Conservation (phyloP, 2,888 invertebrate species). For the Amiota minor region DNA sequence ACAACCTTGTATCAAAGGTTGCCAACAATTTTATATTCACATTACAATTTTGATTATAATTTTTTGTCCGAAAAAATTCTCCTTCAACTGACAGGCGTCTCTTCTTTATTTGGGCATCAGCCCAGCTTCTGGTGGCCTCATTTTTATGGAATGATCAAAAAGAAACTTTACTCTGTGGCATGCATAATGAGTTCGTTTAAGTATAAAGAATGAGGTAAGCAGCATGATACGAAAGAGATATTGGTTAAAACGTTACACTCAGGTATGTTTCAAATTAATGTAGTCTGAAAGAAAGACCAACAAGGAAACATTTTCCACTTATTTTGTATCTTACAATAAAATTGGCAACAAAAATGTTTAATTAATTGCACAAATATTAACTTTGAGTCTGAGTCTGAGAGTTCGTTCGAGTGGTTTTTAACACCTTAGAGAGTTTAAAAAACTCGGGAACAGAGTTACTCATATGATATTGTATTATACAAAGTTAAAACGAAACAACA, state of each 20-base stretch:
- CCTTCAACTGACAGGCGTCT: neutral
- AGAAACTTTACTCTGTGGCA: neutral
- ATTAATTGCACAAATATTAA: neutral
- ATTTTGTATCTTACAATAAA: neutral
- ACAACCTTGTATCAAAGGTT: neutral
- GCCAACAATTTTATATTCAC: too few relatives aligned
- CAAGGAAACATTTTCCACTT: neutral
- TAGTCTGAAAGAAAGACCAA: neutral
- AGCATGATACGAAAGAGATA: too few relatives aligned
- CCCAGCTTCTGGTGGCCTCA: neutral
- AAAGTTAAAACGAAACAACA: too few relatives aligned
- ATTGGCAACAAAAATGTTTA: neutral
- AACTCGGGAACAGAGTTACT: too few relatives aligned
- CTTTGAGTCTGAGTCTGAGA: neutral
- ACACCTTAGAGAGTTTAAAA: neutral
- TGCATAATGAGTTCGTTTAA: neutral
- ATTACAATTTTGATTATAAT: too few relatives aligned
- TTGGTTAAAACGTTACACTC: too few relatives aligned
- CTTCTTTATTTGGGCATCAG: neutral
- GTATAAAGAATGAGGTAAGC: too few relatives aligned
- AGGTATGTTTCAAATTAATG: neutral
- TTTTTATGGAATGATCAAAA: neutral
- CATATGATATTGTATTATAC: too few relatives aligned
- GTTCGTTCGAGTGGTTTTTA: slow-evolving; percentile 12
- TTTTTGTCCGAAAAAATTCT: too few relatives aligned